Evolutionary conservation across 64 coral and sea anemone species (phyloP), one percentile per base, ranked within the genome.

Genomic region (Pocillopora damicornis): DNA sequence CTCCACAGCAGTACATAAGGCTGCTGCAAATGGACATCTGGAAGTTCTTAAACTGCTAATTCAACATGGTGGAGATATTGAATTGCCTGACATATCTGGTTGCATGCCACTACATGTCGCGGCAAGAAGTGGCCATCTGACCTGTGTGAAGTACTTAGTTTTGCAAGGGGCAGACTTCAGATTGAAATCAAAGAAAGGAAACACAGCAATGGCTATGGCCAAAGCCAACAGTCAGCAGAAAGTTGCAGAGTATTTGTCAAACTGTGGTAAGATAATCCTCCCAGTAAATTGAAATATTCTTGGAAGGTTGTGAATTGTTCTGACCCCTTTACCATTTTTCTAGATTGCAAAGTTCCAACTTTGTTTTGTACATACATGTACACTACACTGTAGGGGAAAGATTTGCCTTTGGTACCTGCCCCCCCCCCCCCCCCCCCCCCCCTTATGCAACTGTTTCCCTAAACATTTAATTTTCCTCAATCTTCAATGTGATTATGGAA

Each of bases 1-100:
- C 23, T 87, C 94, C 42, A 92, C 94, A 82, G 90, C 94, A 56
- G 76, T 96, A 9, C 94, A 96, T 56, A 96, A 96, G 87, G 94
- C 94, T 23, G 88, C 94, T 68, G 91, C 94, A 17, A 96, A 96
- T 93, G 94, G 94, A 14, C 94, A 96, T 34, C 61, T 93, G 17
- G 91, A 93, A 71, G 88, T 93, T 12, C 63, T 96, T 23, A 93
- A 96, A 30, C 61, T 96, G 5, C 79, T 96, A 14, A 79, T 93
- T 59, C 62, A 93, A 26, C 91, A 96, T 92, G 94, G 91, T 23
- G 91, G 94, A 38, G 91, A 87, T 87, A 68, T 93, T 15, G 89
- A 96, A 63, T 79, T 93, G 77, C 15, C 56, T 11, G 94, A 96
- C 57, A 83, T 96, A n/a, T 90, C 91, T 65, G 94, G 94, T 2